phyloP scores from a whole-genome alignment of 2,113 vertebrate genomes.

The Coptodon rendalli region DNA sequence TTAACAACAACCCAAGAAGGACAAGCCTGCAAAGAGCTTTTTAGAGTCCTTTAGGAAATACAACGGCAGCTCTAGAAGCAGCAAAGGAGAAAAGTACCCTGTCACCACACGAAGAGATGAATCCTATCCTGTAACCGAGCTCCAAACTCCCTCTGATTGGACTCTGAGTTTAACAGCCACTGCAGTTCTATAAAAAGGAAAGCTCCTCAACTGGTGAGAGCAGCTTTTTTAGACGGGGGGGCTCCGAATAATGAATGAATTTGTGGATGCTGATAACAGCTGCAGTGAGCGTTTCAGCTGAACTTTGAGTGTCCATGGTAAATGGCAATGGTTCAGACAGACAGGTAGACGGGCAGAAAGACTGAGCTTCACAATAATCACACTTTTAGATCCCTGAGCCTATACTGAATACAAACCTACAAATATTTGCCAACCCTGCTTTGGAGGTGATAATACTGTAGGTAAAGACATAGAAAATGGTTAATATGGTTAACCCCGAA shows the following conservation, averaged over 20 bases:
- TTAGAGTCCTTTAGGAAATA: not conserved
- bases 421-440: not conserved
- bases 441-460: not conserved
- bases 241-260: conserved; percentile 36
- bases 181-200: conserved; percentile 35
- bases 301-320: not conserved
- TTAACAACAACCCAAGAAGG: not conserved
- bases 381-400: not conserved
- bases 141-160: not conserved
- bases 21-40: not conserved
- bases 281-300: not conserved
- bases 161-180: not conserved
- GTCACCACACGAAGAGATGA: not conserved
- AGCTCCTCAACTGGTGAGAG: not conserved
- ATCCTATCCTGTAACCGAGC: not conserved
- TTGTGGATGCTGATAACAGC: not conserved
- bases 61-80: not conserved
- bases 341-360: not conserved
- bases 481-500: not conserved
- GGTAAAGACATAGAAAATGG: not conserved
- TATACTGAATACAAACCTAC: not conserved
- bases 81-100: conserved; percentile 5
- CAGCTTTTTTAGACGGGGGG: not conserved
- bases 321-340: not conserved
- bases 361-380: not conserved